Evolutionary conservation across 1,140 invertebrate species (phyloP), one percentile per base, ranked within the genome.

Genomic region (Caenorhabditis tropicalis): DNA sequence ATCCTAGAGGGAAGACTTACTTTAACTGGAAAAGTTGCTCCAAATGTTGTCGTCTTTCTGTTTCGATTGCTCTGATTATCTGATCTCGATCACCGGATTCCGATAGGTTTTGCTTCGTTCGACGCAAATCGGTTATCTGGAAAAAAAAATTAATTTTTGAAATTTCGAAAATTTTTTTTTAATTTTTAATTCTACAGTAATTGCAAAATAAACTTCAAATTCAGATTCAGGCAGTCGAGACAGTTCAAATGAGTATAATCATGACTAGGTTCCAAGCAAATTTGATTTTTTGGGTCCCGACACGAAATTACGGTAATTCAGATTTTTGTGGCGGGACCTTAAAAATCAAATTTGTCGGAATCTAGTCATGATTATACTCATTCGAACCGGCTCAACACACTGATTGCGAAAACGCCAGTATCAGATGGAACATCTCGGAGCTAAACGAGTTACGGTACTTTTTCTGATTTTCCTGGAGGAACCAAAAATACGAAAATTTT

Each of bases 1-100:
- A n/a, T n/a, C n/a, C n/a, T n/a, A n/a, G n/a, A n/a, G n/a, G n/a
- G n/a, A n/a, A 33, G 7, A 27, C 93, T 92, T 92, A 96, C 95
- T 95, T 95, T 93, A 95, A 94, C 91, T 94, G 93, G 88, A 94
- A 94, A 7, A 95, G 92, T 91, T 95, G 94, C 89, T 94, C 94
- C 53, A 96, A 89, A 88, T 95, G 94, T 65, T 92, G 92, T 56
- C 93, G 93, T 86, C 94, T 92, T 90, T 95, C 94, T 2, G 92
- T 91, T 58, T 93, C 91, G 79, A 94, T 92, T 80, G 91, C 89
- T 19, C 92, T 88, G 4, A 95, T 90, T 85, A 93, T 92, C 16
- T 91, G 91, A 88, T 95, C 94, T 19, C 94, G 91, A 24, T 92
- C 92, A 12, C 90, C 90, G 6, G 88, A 81, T 1, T 83, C 86